Evolutionary conservation across 1,140 invertebrate species (phyloP).

Genomic region (Parasteatoda tepidariorum): DNA sequence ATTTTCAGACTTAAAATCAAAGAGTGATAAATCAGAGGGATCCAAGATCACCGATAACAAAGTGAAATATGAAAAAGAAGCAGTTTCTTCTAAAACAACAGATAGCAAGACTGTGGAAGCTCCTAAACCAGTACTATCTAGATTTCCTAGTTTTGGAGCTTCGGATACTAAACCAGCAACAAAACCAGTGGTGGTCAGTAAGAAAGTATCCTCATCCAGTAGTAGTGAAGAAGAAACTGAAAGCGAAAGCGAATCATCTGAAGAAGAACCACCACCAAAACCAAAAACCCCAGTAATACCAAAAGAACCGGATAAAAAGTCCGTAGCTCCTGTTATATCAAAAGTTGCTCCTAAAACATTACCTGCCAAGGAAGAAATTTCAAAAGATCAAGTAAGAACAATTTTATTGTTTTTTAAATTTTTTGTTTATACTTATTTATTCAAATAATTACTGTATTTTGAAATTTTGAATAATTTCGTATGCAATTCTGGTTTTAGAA

Average conservation of each 20-base stretch:
- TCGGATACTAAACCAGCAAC: neutral
- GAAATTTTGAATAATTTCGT: neutral
- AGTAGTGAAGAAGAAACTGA: conserved; percentile 36
- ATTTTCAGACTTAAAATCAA: conserved; percentile 7
- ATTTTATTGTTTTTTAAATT: neutral
- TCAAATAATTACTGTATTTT: neutral
- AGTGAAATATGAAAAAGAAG: conserved; percentile 6
- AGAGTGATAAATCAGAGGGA: neutral
- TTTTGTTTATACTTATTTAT: neutral
- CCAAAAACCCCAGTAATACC: neutral
- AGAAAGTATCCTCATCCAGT: neutral
- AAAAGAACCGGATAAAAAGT: conserved; percentile 32
- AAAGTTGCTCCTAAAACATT: conserved; percentile 59
- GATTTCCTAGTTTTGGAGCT: conserved; percentile 9
- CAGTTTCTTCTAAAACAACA: neutral
- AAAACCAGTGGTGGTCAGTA: neutral
- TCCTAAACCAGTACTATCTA: conserved; percentile 30
- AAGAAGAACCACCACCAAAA: conserved; percentile 15
- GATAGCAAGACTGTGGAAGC: conserved; percentile 19
- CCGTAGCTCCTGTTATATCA: too few relatives aligned
- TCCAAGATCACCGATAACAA: neutral
- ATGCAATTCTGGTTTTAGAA: too few relatives aligned
- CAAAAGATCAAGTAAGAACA: conserved; percentile 33
- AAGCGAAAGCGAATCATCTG: conserved; percentile 21
- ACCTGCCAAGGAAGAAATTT: conserved; percentile 69